phyloP scores from a whole-genome alignment of 2,888 invertebrate species.

The Hyles lineata region DNA sequence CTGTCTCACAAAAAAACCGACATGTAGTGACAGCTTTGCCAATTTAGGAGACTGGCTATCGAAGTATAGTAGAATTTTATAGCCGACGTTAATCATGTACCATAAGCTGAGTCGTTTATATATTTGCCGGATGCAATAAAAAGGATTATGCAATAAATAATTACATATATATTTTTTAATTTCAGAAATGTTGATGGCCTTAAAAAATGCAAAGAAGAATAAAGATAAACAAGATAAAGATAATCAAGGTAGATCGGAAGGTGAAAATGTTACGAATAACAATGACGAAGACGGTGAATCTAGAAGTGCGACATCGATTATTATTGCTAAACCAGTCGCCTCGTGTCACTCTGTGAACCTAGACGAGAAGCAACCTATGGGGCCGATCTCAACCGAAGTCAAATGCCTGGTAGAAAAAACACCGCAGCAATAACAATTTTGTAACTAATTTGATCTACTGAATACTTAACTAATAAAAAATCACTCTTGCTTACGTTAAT shows the following conservation, averaged over 20 bases:
- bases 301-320: slow-evolving; percentile 24
- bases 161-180: slow-evolving; percentile 8
- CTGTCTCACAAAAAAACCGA: no score
- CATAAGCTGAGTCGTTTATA: no score
- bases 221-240: slow-evolving; percentile 48
- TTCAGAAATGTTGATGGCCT: slow-evolving; percentile 70
- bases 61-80: no score
- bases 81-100: no score
- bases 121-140: no score
- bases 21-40: no score
- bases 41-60: no score
- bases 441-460: neutral
- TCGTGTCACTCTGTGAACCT: neutral
- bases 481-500: neutral
- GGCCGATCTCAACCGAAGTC: neutral
- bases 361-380: slow-evolving; percentile 6
- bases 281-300: slow-evolving; percentile 12
- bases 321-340: slow-evolving; percentile 32
- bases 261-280: slow-evolving; percentile 2
- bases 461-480: neutral
- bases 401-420: slow-evolving; percentile 7
- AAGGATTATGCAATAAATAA: no score
- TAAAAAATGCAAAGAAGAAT: slow-evolving; percentile 70
- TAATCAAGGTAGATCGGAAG: slow-evolving; percentile 20
- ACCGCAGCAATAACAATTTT: neutral